phyloP scores from a whole-genome alignment of 2,113 vertebrate species.

The cat (Felis catus) region DNA sequence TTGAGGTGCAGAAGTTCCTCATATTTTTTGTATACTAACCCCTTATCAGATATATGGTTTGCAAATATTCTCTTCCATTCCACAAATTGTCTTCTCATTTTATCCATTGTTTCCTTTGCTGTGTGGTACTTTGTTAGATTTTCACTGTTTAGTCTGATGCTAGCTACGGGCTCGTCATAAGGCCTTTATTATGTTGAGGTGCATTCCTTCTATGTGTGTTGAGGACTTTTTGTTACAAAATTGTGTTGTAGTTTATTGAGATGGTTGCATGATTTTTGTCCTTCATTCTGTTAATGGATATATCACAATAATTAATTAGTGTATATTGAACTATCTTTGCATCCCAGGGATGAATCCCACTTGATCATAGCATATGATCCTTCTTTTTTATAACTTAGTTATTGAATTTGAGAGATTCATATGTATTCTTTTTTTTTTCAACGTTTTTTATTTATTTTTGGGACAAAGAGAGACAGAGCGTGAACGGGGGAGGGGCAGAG shows the following conservation, averaged over 20 bases:
- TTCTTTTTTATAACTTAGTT: no score
- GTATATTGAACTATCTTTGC: not conserved
- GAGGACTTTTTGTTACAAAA: not conserved
- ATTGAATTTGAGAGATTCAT: no score
- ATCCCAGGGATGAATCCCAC: not conserved
- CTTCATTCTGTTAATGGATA: not conserved
- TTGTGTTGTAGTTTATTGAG: not conserved
- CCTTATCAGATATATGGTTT: not conserved
- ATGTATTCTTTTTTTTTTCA: no score
- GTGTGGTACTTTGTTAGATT: not conserved
- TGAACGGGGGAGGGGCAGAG: no score
- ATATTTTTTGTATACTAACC: not conserved
- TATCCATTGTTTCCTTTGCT: not conserved
- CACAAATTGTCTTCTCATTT: not conserved
- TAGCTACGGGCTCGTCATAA: not conserved
- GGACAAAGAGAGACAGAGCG: no score
- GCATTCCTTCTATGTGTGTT: not conserved
- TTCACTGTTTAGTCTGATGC: not conserved
- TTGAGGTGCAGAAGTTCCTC: not conserved
- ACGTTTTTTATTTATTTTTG: no score
- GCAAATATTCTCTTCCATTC: not conserved
- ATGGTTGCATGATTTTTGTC: not conserved
- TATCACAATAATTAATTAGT: not conserved
- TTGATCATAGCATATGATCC: not conserved
- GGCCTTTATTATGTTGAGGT: not conserved